Evolutionary conservation across 2,113 vertebrate genomes (phyloP).

Genomic region (Crypturellus undulatus): DNA sequence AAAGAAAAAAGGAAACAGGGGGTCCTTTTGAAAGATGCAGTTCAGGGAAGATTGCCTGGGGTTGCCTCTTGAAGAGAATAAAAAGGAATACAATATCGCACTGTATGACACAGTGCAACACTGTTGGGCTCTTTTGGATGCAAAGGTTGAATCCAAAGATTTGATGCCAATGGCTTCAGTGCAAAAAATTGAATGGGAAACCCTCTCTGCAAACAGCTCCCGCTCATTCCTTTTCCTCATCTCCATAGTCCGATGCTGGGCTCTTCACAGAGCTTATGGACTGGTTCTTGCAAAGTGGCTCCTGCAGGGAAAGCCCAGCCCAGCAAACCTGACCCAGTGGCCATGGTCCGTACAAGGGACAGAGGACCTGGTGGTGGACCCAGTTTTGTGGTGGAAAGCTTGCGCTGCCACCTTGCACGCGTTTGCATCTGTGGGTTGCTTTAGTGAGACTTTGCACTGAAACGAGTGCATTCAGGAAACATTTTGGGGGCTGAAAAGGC

Average conservation of each 20-base stretch:
- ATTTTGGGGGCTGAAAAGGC: background rate
- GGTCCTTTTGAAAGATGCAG: background rate
- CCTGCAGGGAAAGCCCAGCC: background rate
- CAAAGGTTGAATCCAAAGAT: background rate
- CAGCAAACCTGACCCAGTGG: background rate
- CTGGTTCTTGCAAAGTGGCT: background rate
- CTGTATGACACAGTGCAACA: background rate
- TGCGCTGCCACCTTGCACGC: background rate
- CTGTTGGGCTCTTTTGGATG: background rate
- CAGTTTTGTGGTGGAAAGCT: background rate
- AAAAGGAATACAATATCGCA: background rate
- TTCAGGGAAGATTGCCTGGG: background rate
- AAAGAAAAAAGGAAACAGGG: background rate
- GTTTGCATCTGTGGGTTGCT: background rate
- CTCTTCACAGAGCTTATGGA: background rate
- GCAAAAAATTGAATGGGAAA: background rate
- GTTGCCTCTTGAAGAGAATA: background rate
- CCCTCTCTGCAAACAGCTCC: background rate
- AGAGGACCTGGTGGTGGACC: background rate
- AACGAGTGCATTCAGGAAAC: accelerated
- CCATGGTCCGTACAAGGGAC: background rate
- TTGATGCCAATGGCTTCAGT: background rate
- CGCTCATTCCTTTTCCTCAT: background rate
- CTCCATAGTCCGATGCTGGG: background rate
- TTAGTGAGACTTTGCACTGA: background rate